phyloP scores from a whole-genome alignment of 2,888 invertebrate genomes.

The Eurytoma adleriae region DNA sequence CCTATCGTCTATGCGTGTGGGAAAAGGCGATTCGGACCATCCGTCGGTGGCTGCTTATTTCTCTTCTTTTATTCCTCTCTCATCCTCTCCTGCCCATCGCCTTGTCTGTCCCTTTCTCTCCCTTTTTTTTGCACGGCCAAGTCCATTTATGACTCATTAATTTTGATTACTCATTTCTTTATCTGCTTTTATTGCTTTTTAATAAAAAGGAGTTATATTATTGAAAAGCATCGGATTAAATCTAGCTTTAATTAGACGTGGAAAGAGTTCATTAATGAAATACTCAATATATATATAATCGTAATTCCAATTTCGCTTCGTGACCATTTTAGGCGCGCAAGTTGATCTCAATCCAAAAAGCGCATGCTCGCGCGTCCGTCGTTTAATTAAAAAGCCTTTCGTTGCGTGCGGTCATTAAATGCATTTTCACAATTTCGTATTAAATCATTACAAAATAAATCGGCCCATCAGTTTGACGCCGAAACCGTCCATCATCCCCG shows the following conservation, averaged over 20 bases:
- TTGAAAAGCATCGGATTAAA: slow-evolving; percentile 32
- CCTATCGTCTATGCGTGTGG: slow-evolving; percentile 61
- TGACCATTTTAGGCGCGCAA: neutral
- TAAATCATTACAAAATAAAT: slow-evolving; percentile 38
- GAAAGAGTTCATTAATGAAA: slow-evolving; percentile 29
- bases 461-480: slow-evolving; percentile 6
- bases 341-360: neutral
- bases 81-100: neutral
- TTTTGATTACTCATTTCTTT: slow-evolving; percentile 56
- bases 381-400: neutral
- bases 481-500: slow-evolving; percentile 26
- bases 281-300: neutral
- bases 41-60: slow-evolving; percentile 33
- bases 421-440: slow-evolving; percentile 1
- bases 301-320: slow-evolving; percentile 12
- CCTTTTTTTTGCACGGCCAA: slow-evolving; percentile 35
- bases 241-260: slow-evolving; percentile 29
- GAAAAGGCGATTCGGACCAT: slow-evolving; percentile 58
- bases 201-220: slow-evolving; percentile 41
- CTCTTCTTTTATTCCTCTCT: neutral
- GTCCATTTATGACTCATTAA: slow-evolving; percentile 54
- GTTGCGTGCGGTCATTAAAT: too few relatives aligned
- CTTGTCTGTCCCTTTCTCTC: neutral
- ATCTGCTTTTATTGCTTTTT: slow-evolving; percentile 45
- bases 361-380: neutral